Evolutionary conservation across 2,888 invertebrate genomes (phyloP).

Genomic region (Drosophila lutescens): DNA sequence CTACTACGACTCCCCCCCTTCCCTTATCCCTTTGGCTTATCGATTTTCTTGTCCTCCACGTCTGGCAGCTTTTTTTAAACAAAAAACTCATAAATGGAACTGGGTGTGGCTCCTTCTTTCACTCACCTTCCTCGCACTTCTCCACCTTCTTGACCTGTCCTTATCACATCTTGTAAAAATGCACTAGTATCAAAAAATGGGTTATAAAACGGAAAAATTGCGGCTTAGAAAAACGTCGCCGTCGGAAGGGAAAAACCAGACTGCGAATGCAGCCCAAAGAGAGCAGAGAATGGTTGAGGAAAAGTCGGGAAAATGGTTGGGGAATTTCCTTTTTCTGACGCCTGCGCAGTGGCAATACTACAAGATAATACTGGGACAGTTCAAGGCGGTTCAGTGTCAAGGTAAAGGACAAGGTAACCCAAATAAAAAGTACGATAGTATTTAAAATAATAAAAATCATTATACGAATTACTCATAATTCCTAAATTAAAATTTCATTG

Average conservation of each 20-base stretch:
- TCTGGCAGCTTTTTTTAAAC: background rate
- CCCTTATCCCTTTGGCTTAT: constrained; percentile 30
- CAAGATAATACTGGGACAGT: constrained; percentile 45
- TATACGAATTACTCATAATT: too few relatives aligned
- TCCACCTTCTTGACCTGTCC: constrained; percentile 4
- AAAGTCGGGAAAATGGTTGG: constrained; percentile 45
- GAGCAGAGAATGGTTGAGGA: constrained; percentile 9
- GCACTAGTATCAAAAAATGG: constrained; percentile 31
- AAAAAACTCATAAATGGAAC: constrained; percentile 26
- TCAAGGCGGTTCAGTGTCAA: constrained; percentile 70
- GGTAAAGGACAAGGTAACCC: constrained; percentile 49
- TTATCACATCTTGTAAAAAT: constrained; percentile 67
- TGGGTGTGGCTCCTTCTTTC: constrained; percentile 20
- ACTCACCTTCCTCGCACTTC: constrained; percentile 53
- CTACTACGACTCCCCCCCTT: background rate
- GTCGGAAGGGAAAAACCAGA: constrained; percentile 43
- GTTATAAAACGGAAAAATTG: constrained; percentile 16
- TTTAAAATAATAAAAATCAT: too few relatives aligned
- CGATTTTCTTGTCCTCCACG: constrained; percentile 55
- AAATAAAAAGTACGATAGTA: background rate
- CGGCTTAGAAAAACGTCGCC: constrained; percentile 21
- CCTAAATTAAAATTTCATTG: too few relatives aligned
- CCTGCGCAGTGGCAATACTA: constrained; percentile 49
- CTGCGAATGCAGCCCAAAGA: constrained; percentile 34
- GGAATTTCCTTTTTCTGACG: constrained; percentile 1